Evolutionary conservation across 53 echinoderm and acorn worm species (phyloP), one percentile per base, ranked within the genome.

Genomic region (Actinopyga echinites): DNA sequence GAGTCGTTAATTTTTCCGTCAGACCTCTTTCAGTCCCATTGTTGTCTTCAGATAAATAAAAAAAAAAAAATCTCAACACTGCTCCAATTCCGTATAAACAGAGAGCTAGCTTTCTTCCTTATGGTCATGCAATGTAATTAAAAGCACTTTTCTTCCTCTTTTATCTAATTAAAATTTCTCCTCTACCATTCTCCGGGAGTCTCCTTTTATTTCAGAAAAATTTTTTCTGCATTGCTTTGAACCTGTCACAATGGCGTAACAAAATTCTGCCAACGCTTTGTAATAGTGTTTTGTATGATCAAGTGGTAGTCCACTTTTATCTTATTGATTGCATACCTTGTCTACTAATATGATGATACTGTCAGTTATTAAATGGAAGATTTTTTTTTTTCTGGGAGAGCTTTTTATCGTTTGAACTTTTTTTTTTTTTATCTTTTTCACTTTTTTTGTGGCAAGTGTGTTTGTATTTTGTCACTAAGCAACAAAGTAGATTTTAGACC

Each of bases 81-180:
- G 71, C 22, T 71, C 36, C 44, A 34, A 71, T 71, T 71, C 20
- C 44, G 40, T 42, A 71, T 71, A 71, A n/a, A 42, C 71, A 36
- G 44, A 71, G 40, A 71, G 44, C 71, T 22, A 26, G 40, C 42
- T 44, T 23, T 44, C 44, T 28, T 71, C 44, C 22, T 71, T 49
- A 49, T 49, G 49, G 49, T 49, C 49, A 49, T 15, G 49, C 71
- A 71, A 71, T 71, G 71, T 71, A 71, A 71, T 71, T 71, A 71
- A 71, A 71, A 71, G 42, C 71, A 71, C 42, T 71, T 71, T 44
- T 42, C 69, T 42, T 71, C 25, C 24, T 22, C n/a, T 49, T 71
- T 71, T 71, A 71, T 71, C 71, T 71, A 71, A 71, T 71, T 71
- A 71, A 45, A 71, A 71, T 42, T 38, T 71, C 71, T 71, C 71